Evolutionary conservation across 2,888 invertebrate species (phyloP), one percentile per base, ranked within the genome.

Genomic region (Dynastes hyllus): DNA sequence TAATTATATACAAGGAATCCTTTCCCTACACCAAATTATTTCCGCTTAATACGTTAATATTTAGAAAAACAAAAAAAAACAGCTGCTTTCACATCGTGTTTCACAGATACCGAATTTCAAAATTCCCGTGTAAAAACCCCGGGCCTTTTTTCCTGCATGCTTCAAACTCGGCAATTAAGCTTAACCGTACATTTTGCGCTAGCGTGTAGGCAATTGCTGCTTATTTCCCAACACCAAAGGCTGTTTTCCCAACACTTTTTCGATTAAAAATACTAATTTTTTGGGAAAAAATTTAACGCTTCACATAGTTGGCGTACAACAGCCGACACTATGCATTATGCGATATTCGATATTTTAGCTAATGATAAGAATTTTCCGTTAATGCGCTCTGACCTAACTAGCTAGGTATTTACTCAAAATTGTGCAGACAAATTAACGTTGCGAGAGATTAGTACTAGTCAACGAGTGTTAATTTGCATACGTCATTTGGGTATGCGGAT

Each of bases 151-250:
- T n/a, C n/a, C n/a, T n/a, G n/a, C 81, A 81, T 82, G 80, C 82
- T 80, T 77, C 79, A 82, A 83, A 83, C 83, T 83, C 80, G 80
- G 79, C 81, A 82, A 82, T 82, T 82, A 82, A 82, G 82, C 81
- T 82, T 79, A 81, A 81, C 81, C 79, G 81, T 81, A 80, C 80
- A 80, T 81, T 82, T 80, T 81, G 73, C 78, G 79, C 78, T 80
- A 79, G 67, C 69, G 77, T 78, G 80, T 75, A 70, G 55, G 45
- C 63, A 75, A 75, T 61, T 61, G 61, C 61, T 55, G 73, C 45
- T 75, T 75, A 75, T 63, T 75, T 69, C 67, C 61, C 55, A 63
- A 77, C 70, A 70, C 77, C n/a, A n/a, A n/a, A n/a, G n/a, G n/a
- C n/a, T n/a, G n/a, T n/a, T n/a, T n/a, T n/a, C n/a, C n/a, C n/a